phyloP scores from a whole-genome alignment of 2,888 invertebrate species.

The Caenorhabditis sp. region DNA sequence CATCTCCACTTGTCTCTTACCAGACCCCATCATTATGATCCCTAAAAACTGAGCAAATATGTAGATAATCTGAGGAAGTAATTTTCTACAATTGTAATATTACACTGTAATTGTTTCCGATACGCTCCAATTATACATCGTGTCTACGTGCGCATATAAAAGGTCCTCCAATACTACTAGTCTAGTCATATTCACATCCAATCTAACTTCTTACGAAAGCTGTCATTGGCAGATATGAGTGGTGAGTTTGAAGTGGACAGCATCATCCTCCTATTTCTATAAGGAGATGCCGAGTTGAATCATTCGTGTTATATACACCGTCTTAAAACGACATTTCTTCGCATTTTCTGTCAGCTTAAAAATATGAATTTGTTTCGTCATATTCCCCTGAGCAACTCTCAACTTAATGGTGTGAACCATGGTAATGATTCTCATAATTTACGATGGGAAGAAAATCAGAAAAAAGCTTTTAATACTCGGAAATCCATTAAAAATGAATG shows the following conservation, averaged over 20 bases:
- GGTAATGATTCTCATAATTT: conserved; percentile 67
- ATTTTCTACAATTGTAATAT: conserved; percentile 18
- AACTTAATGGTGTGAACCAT: conserved; percentile 77
- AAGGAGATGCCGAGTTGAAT: neutral
- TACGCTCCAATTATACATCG: conserved; percentile 15
- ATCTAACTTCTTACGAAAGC: conserved; percentile 20
- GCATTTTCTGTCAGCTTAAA: neutral
- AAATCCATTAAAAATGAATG: conserved; percentile 9
- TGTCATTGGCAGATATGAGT: conserved; percentile 68
- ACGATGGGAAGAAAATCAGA: conserved; percentile 20
- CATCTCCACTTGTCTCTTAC: neutral
- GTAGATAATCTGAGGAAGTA: conserved; percentile 57
- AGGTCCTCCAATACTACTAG: neutral
- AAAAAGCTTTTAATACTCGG: neutral
- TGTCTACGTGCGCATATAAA: conserved; percentile 31
- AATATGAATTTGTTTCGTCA: conserved; percentile 79
- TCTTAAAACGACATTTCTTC: conserved; percentile 7
- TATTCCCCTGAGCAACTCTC: conserved; percentile 78
- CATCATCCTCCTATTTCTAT: conserved; percentile 10
- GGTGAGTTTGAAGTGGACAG: conserved; percentile 67
- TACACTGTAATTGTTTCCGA: conserved; percentile 51
- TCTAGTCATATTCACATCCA: conserved; percentile 49
- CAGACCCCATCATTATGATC: neutral
- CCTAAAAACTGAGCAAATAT: neutral
- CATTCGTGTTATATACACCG: conserved; percentile 14